A percentile compares a stretch with the other conserved stretches of the same genome.
phyloP scores from a whole-genome alignment of 2,888 invertebrate genomes.

The Merodon equestris region DNA sequence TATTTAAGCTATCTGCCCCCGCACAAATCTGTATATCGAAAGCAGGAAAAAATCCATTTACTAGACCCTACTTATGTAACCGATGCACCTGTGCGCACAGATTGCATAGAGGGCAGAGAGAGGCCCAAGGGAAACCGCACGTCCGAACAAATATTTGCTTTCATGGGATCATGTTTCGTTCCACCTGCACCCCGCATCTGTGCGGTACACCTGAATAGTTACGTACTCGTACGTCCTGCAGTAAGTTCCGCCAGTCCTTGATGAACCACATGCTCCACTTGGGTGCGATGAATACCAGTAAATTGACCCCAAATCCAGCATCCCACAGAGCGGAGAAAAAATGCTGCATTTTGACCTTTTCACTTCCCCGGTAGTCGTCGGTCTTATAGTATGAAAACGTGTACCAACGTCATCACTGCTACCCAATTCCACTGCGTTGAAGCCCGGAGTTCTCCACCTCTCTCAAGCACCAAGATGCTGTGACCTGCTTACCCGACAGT shows the following conservation, averaged over 20 bases:
- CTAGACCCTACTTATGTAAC: not conserved
- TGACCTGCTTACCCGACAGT: conserved; percentile 33
- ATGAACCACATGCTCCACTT: conserved; percentile 2
- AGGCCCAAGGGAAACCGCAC: not conserved
- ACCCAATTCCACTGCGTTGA: not conserved
- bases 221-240: conserved; percentile 5
- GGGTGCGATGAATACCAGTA: not conserved
- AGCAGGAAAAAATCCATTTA: no score
- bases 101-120: not conserved
- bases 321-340: not conserved
- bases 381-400: no score
- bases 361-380: no score
- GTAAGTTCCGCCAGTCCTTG: not conserved
- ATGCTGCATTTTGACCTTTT: conserved; percentile 1
- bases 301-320: conserved; percentile 18
- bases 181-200: conserved; percentile 2
- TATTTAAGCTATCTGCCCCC: no score
- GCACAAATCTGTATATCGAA: no score
- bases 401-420: no score
- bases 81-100: conserved; percentile 13
- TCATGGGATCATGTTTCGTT: conserved; percentile 13
- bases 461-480: not conserved
- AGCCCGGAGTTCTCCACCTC: not conserved
- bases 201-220: not conserved
- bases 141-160: conserved; percentile 8